A percentile compares a stretch with the other conserved stretches of the same genome.
phyloP scores from a whole-genome alignment of 2,113 vertebrate species.

The Odocoileus hemionus region DNA sequence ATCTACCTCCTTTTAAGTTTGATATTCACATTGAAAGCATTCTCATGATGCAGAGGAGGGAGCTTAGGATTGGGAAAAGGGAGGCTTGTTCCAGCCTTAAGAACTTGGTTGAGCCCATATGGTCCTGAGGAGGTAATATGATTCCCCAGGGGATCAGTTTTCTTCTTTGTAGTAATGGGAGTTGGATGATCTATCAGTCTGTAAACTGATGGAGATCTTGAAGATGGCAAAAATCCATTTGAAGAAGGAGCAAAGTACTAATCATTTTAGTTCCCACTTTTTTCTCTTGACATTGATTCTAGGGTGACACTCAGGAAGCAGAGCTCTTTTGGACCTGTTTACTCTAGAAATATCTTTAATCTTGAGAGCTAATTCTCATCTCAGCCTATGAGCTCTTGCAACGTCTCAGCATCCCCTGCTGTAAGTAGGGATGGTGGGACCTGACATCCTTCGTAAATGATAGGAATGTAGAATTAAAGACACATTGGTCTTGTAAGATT shows the following conservation, averaged over 20 bases:
- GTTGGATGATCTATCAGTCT: not conserved
- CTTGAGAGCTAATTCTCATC: not conserved
- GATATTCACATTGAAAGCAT: not conserved
- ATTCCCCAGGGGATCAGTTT: not conserved
- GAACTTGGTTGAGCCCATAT: not conserved
- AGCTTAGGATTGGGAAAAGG: not conserved
- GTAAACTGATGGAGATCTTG: not conserved
- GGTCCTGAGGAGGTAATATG: not conserved
- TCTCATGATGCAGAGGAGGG: not conserved
- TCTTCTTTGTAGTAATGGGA: not conserved
- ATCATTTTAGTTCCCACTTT: not conserved
- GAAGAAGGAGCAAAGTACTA: not conserved
- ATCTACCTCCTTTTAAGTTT: not conserved
- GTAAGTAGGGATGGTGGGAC: not conserved
- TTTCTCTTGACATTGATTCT: not conserved
- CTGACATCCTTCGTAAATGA: slow-evolving; percentile 30
- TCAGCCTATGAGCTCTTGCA: not conserved
- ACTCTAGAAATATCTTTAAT: not conserved
- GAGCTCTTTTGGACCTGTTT: not conserved
- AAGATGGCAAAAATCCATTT: not conserved
- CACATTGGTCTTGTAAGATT: not conserved
- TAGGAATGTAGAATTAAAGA: not conserved
- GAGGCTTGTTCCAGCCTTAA: not conserved
- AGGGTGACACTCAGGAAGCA: not conserved
- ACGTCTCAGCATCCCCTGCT: not conserved